phyloP scores from a whole-genome alignment of 2,113 vertebrate species.

The Orthonyx spaldingii region DNA sequence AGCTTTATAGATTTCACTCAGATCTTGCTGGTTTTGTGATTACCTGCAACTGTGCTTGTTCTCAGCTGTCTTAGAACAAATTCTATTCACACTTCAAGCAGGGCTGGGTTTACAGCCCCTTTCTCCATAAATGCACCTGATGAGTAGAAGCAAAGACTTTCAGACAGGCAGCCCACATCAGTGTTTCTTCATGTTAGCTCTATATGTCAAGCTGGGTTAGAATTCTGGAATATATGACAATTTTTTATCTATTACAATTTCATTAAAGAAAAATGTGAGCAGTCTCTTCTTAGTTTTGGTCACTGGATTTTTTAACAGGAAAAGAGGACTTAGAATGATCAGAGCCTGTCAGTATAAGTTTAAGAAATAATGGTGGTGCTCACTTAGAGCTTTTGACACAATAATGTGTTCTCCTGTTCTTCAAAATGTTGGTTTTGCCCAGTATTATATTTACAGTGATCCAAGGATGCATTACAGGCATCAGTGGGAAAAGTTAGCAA shows the following conservation, averaged over 20 bases:
- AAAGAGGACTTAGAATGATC: background rate
- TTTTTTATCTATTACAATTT: background rate
- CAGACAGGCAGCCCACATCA: background rate
- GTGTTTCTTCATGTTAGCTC: background rate
- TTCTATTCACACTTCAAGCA: background rate
- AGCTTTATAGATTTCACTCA: background rate
- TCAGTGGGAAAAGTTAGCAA: background rate
- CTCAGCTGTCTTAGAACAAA: background rate
- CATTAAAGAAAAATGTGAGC: background rate
- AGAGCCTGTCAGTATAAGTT: background rate
- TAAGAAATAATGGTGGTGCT: background rate
- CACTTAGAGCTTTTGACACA: background rate
- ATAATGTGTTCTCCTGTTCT: background rate
- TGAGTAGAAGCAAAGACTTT: background rate
- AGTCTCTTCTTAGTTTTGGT: background rate
- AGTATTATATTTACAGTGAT: background rate
- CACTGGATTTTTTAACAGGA: background rate
- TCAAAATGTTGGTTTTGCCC: background rate
- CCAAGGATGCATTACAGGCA: background rate
- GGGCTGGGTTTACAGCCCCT: background rate
- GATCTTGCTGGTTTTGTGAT: background rate
- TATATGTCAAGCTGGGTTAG: background rate
- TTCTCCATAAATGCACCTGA: background rate
- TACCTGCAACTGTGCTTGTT: background rate
- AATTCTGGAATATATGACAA: background rate